Base-by-base conservation (phyloP, 2,113 vertebrate species). In the Silurus asotus region DNA sequence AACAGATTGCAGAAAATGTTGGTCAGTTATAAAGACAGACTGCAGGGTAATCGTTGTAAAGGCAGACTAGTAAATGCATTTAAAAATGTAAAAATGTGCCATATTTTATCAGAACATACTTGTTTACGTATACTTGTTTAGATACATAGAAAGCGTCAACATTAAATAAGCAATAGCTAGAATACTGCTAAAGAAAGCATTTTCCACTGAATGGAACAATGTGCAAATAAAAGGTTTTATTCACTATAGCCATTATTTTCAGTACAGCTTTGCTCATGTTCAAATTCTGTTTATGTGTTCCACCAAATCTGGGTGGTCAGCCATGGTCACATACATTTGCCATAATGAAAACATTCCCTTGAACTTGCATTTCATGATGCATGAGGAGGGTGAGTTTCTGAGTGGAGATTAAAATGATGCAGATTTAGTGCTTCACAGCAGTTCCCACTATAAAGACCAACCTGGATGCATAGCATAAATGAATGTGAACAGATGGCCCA, bases 401-500 rank as follows among this genome's bases (percentile, higher is more conserved):
- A 65, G 61, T 48, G 13, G 48, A 65, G 58, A 23, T 79, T 79
- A 58, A 67, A 85, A 37, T 49, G 62, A n/a, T 75, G 51, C 55
- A 77, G 75, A 79, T 79, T 79, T 78, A 79, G 62, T 45, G 28
- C 75, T 69, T 28, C 62, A 67, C 84, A 79, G 84, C 84, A 85
- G 61, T 49, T 79, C 51, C 4, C 25, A 28, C 84, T 79, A 67
- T 78, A 87, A 80, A 80, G 65, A 49, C 65, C 76, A 72, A 81
- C 45, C 56, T 64, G 45, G 53, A 67, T 85, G 84, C 25, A 81
- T 37, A 51, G 65, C 28, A 70, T 59, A 53, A 81, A 79, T 84
- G 65, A 87, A 87, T 25, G 76, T 37, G 48, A 70, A 81, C 82
- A 75, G 77, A 75, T 84, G 65, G 65, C 65, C 59, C 37, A 80